Conservation (phyloP, 2,888 invertebrate species). For the Pseudanteris insignis region DNA sequence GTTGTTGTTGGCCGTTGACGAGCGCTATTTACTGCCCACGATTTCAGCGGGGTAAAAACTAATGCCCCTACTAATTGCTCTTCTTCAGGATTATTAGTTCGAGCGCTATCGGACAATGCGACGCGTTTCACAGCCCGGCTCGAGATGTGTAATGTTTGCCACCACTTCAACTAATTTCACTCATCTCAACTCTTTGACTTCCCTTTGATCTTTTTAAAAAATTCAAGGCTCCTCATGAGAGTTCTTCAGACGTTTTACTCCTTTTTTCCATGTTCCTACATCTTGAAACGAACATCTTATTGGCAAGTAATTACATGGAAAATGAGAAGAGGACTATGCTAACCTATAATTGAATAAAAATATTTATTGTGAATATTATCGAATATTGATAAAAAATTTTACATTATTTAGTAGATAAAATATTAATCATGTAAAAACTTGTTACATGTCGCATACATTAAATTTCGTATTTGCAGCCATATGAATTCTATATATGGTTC, state of each 20-base stretch:
- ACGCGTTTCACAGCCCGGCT: slow-evolving; percentile 5
- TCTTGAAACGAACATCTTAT: background rate
- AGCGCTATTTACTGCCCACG: slow-evolving; percentile 13
- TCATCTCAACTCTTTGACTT: slow-evolving; percentile 27
- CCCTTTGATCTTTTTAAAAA: slow-evolving; percentile 22
- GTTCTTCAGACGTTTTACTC: slow-evolving; percentile 8
- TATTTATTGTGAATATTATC: too few relatives aligned
- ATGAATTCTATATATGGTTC: too few relatives aligned
- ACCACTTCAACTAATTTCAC: slow-evolving; percentile 44
- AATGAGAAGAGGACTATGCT: too few relatives aligned
- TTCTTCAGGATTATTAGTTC: slow-evolving; percentile 23
- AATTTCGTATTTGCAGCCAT: too few relatives aligned
- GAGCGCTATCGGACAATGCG: slow-evolving; percentile 10
- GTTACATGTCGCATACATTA: too few relatives aligned
- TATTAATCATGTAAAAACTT: too few relatives aligned
- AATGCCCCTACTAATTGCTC: slow-evolving; percentile 15
- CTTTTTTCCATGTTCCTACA: slow-evolving; percentile 1
- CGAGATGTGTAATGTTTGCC: slow-evolving; percentile 42
- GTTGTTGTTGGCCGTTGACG: slow-evolving; percentile 1
- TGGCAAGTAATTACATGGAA: slow-evolving; percentile 4
- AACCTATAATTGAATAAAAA: too few relatives aligned
- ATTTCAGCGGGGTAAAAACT: slow-evolving; percentile 7
- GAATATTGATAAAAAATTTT: too few relatives aligned
- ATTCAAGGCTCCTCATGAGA: slow-evolving; percentile 18
- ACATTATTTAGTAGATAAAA: too few relatives aligned